Evolutionary conservation across 2,888 invertebrate species (phyloP), one percentile per base, ranked within the genome.

Genomic region (Hypomecis atomaria): DNA sequence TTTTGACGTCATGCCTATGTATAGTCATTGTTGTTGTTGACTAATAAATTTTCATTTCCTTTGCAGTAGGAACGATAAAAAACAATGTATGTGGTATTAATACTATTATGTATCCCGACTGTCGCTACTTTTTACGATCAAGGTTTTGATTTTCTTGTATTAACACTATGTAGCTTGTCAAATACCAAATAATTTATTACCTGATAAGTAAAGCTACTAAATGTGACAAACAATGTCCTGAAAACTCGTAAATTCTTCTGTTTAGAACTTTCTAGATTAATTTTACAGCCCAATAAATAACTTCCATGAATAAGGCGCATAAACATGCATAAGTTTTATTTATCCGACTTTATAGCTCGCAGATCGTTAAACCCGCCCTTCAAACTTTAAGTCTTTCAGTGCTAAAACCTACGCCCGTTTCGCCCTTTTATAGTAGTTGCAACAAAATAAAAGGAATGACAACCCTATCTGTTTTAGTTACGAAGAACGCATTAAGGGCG

Each of bases 391-490:
- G 57, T 48, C 60, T 60, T 59, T 64, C 64, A 50, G 34, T 44
- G 59, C 57, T 60, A 48, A 56, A 62, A 49, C 67, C 69, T 71
- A 67, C 71, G 67, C 69, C 68, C 68, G 69, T 73, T 75, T 71
- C 60, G 69, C 67, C 70, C 71, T 75, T 72, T 78, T 66, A 76
- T 72, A 71, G 72, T 71, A 73, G 66, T 62, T 76, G 72, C 67
- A 72, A 66, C 66, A 23, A 62, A 76, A 78, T 76, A 76, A 78
- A 78, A 76, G 69, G 69, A 74, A 72, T 69, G 75, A 72, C 78
- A 75, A 69, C 73, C 75, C 75, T 74, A 76, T 74, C 74, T 61
- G 67, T 62, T 70, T 71, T 72, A 74, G 65, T 68, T 54, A 64
- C 66, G 65, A 71, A 37, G 37, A 23, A 8, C 36, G 56, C 7